Percentiles rank a stretch among this genome's conserved stretches.
phyloP scores from a whole-genome alignment of 2,888 invertebrate species.

The Sinohyriopsis cumingii region DNA sequence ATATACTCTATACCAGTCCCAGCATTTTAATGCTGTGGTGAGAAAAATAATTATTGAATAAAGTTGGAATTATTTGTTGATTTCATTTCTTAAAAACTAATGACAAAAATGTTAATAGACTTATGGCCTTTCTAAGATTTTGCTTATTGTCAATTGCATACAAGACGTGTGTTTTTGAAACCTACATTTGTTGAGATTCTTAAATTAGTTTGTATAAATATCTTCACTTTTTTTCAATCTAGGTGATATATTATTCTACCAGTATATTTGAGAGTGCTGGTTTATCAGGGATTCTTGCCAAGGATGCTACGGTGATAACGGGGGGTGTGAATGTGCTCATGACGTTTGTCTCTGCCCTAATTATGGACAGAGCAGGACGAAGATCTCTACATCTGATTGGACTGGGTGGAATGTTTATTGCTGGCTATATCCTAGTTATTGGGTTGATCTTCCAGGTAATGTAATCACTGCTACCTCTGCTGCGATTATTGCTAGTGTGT shows the following conservation, averaged over 20 bases:
- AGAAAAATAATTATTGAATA: no score
- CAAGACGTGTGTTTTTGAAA: no score
- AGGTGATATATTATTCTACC: slow-evolving; percentile 98
- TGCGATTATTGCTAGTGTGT: slow-evolving; percentile 17
- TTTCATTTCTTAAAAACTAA: no score
- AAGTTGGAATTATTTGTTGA: no score
- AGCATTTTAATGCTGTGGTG: no score
- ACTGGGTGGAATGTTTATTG: slow-evolving; percentile 84
- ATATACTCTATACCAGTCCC: no score
- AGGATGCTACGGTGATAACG: slow-evolving; percentile 88
- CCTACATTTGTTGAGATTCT: no score
- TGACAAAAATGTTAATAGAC: no score
- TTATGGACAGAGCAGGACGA: slow-evolving; percentile 88
- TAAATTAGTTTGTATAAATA: no score
- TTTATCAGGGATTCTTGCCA: slow-evolving; percentile 77
- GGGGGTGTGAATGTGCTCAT: slow-evolving; percentile 89
- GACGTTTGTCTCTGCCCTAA: slow-evolving; percentile 85
- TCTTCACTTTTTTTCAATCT: slow-evolving; percentile 31
- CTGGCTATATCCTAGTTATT: slow-evolving; percentile 80
- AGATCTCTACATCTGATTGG: slow-evolving; percentile 86
- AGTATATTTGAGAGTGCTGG: slow-evolving; percentile 85
- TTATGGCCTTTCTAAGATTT: no score
- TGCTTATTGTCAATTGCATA: no score
- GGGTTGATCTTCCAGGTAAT: slow-evolving; percentile 57
- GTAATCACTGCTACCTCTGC: neutral